Conservation (phyloP, 2,888 invertebrate species). For the Mythimna pallens region DNA sequence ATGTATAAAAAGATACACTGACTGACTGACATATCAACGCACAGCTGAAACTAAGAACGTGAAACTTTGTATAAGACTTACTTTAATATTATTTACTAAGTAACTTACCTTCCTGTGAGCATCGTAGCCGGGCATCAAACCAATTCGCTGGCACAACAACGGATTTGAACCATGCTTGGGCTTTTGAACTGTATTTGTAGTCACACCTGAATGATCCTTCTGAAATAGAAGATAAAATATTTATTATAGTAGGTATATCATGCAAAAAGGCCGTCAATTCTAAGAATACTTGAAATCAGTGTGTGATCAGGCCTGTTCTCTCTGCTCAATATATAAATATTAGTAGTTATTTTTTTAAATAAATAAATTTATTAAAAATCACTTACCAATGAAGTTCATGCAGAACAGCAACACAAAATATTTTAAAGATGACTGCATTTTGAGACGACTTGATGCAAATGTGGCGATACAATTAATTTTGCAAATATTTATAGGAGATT, state of each 20-base stretch:
- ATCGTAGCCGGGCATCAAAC: slow-evolving; percentile 30
- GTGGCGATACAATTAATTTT: neutral
- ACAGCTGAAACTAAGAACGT: too few species aligned
- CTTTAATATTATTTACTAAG: too few species aligned
- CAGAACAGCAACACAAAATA: neutral
- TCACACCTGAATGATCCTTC: slow-evolving; percentile 30
- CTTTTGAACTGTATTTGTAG: slow-evolving; percentile 13
- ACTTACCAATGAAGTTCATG: neutral
- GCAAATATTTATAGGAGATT: neutral
- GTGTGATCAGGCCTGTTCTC: too few species aligned
- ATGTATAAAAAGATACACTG: too few species aligned
- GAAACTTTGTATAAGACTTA: too few species aligned
- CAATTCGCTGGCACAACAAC: slow-evolving; percentile 27
- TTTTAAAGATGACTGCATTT: neutral
- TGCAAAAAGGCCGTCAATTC: too few species aligned
- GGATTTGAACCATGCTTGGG: slow-evolving; percentile 37
- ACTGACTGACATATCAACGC: too few species aligned
- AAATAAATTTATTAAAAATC: neutral
- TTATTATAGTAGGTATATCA: too few species aligned
- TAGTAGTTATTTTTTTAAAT: neutral
- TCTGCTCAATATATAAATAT: too few species aligned
- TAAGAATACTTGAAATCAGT: too few species aligned
- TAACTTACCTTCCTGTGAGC: slow-evolving; percentile 41
- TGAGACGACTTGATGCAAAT: neutral
- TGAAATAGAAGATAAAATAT: too few species aligned